These are phyloP conservation scores for Drosophila novamexicana DNA, from an alignment of 1,140 invertebrate genomes.

Conservation along the genomic window DNA sequence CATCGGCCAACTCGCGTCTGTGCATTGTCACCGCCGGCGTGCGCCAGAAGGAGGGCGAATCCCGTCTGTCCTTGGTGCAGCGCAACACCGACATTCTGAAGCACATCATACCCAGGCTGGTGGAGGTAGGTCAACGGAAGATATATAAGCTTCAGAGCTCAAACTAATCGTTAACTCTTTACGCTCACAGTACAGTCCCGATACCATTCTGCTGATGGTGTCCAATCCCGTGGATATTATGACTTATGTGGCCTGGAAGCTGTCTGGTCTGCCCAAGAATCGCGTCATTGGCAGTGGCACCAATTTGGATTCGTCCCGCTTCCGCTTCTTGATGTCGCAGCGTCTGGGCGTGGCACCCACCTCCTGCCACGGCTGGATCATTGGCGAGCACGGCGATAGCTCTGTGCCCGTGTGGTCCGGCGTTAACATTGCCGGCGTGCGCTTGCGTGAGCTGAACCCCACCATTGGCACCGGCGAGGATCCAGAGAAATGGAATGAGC, in stretches of 20 bases:
- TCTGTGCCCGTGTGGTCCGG: slow-evolving; percentile 97
- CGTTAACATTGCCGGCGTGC: slow-evolving; percentile 95
- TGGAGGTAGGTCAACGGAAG: slow-evolving; percentile 85
- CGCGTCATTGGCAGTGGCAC: slow-evolving; percentile 95
- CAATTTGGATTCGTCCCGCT: slow-evolving; percentile 95
- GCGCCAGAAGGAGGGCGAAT: slow-evolving; percentile 94
- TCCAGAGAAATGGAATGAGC: slow-evolving; percentile 90
- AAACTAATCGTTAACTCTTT: background rate
- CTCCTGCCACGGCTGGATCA: slow-evolving; percentile 95
- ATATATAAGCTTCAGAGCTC: no score
- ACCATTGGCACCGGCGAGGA: slow-evolving; percentile 89
- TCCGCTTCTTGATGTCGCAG: slow-evolving; percentile 94
- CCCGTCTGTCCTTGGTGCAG: slow-evolving; percentile 92
- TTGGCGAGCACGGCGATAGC: slow-evolving; percentile 93
- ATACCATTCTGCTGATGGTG: slow-evolving; percentile 94
- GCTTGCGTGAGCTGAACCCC: slow-evolving; percentile 91
- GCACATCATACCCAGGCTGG: slow-evolving; percentile 91
- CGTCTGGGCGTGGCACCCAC: slow-evolving; percentile 91
- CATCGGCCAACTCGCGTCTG: slow-evolving; percentile 91
- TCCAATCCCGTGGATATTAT: slow-evolving; percentile 96
- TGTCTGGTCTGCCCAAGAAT: slow-evolving; percentile 94
- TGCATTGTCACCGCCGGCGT: slow-evolving; percentile 96
- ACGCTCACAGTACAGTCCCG: slow-evolving; percentile 88
- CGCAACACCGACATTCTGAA: slow-evolving; percentile 96
- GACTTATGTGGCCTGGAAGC: slow-evolving; percentile 96